These are phyloP conservation scores for Halcyon chelicuti DNA, from an alignment of 2,797 vertebrate genomes.

Conservation along the genomic window DNA sequence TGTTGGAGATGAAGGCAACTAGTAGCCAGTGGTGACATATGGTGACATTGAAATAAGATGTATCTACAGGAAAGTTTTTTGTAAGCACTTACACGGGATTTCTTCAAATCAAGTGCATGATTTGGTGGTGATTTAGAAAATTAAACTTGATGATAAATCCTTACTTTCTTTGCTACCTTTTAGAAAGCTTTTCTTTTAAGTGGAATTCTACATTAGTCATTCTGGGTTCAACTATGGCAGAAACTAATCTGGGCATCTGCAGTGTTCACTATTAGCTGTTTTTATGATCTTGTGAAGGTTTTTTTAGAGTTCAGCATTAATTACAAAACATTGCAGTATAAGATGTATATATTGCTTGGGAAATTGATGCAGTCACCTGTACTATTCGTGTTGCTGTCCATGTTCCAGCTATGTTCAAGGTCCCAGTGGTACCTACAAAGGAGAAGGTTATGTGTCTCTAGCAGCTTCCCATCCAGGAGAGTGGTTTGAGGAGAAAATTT, in stretches of 20 bases:
- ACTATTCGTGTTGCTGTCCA: neutral
- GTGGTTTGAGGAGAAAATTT: neutral
- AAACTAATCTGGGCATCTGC: neutral
- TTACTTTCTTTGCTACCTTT: neutral
- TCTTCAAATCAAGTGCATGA: neutral
- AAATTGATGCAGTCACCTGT: neutral
- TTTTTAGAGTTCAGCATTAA: neutral
- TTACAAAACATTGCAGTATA: neutral
- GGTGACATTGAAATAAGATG: neutral
- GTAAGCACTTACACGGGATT: neutral
- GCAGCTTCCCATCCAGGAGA: neutral
- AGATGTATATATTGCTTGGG: neutral
- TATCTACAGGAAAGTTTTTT: neutral
- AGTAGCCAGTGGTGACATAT: neutral
- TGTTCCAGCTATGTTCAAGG: neutral
- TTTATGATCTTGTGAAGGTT: neutral
- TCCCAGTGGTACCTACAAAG: neutral
- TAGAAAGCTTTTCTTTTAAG: neutral
- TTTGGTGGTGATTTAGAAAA: constrained; percentile 28
- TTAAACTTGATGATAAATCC: neutral
- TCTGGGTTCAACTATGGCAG: neutral
- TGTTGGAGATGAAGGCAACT: neutral
- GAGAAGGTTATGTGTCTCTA: neutral
- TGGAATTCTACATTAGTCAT: neutral
- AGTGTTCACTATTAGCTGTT: neutral